Evolutionary conservation across 2,113 vertebrate genomes (phyloP).

Genomic region (Taxidea taxus): DNA sequence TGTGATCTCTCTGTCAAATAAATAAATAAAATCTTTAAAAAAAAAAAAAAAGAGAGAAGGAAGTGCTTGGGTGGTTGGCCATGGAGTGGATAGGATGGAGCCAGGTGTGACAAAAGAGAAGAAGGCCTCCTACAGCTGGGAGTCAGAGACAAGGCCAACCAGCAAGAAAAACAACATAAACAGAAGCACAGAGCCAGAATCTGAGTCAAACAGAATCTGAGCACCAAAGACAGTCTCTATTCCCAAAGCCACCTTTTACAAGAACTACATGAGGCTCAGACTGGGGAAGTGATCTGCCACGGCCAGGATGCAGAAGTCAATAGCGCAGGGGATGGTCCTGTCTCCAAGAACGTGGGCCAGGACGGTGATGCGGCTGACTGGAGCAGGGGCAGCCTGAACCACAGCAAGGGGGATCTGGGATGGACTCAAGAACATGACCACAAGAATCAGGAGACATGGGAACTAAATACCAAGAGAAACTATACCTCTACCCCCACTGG

Average conservation of each 20-base stretch:
- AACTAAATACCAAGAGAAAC: neutral
- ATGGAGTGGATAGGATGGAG: neutral
- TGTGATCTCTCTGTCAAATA: no score
- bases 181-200: neutral
- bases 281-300: neutral
- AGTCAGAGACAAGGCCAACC: neutral
- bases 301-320: neutral
- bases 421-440: neutral
- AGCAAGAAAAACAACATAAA: neutral
- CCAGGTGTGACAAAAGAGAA: neutral
- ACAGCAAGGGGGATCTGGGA: neutral
- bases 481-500: neutral
- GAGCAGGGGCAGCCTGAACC: neutral
- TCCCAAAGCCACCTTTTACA: neutral
- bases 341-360: neutral
- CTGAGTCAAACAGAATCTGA: neutral
- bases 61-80: neutral
- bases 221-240: neutral
- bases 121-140: neutral
- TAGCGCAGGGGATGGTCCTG: rapidly evolving
- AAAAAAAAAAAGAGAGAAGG: no score
- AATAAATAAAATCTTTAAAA: no score
- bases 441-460: neutral
- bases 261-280: neutral
- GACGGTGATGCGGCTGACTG: neutral